Evolutionary conservation across 2,888 invertebrate genomes (phyloP), one percentile per base, ranked within the genome.

Genomic region (Lycia hirtaria): DNA sequence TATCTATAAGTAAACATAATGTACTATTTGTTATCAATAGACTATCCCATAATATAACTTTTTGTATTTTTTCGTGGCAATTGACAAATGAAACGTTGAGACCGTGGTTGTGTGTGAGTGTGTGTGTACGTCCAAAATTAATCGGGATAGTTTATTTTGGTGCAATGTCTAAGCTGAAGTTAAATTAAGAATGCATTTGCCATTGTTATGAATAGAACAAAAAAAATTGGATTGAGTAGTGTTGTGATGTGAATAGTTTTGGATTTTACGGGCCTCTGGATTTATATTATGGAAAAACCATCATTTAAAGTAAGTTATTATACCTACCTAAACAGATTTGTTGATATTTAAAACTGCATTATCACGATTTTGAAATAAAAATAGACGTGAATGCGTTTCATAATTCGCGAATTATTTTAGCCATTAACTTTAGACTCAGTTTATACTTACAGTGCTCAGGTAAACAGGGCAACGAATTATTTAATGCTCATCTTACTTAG

Each of bases 261-360:
- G 68, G 66, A 72, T 76, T 75, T 76, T 80, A 78, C 19, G 20
- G 17, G 33, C 37, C 41, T 80, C 76, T 73, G 83, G 85, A 83
- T 85, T 85, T 63, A 17, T 0, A 72, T 78, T 66, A 90, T 92
- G 91, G 91, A 91, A 68, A 91, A 89, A 73, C 90, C 90, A 28
- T 79, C 89, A 17, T 89, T 79, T 71, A 89, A 90, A 88, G 91
- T 90, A 76, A 68, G 68, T 66, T 37, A 37, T 19, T 9, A 22
- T n/a, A n/a, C n/a, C n/a, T n/a, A n/a, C n/a, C n/a, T n/a, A n/a
- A n/a, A n/a, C n/a, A n/a, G n/a, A n/a, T n/a, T n/a, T n/a, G n/a
- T n/a, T n/a, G n/a, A n/a, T 38, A 45, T 40, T 56, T 26, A 40
- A 24, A 41, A 48, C 3, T 53, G 66, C 30, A 19, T 44, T 32